Evolutionary conservation across 2,797 vertebrate genomes (phyloP).

Genomic region (Cheirogaleus major): DNA sequence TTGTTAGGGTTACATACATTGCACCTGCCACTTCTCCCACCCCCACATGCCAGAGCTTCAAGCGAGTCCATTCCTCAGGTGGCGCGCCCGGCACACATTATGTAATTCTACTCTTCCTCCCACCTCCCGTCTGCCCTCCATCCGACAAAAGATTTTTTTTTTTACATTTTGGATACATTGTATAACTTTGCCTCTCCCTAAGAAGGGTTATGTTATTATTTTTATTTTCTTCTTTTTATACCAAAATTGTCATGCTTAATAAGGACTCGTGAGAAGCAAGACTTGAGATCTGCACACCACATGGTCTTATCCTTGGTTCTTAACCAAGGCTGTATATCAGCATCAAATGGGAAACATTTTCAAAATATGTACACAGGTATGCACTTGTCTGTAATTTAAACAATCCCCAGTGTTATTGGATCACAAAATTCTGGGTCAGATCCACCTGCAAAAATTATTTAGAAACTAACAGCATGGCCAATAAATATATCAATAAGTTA

Average conservation of each 20-base stretch:
- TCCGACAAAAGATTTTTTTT: too few relatives aligned
- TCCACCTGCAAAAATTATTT: neutral
- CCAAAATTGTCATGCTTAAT: neutral
- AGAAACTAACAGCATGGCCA: neutral
- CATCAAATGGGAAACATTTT: neutral
- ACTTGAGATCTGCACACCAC: neutral
- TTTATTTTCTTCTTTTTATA: neutral
- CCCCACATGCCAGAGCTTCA: too few relatives aligned
- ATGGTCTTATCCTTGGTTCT: neutral
- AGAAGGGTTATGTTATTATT: neutral
- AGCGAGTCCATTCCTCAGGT: too few relatives aligned
- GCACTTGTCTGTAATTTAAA: neutral
- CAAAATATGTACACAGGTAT: accelerated
- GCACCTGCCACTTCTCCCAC: too few relatives aligned
- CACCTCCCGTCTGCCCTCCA: too few relatives aligned
- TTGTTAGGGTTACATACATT: too few relatives aligned
- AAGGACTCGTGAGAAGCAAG: neutral
- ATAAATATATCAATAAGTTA: neutral
- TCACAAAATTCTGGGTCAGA: neutral
- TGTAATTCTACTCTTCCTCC: too few relatives aligned
- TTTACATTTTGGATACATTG: too few relatives aligned
- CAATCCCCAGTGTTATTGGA: neutral
- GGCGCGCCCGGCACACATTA: too few relatives aligned
- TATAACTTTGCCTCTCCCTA: too few relatives aligned
- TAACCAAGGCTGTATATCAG: neutral